Percentiles rank a stretch among this genome's conserved stretches.
These are phyloP conservation scores for Ips typographus DNA, from an alignment of 1,140 invertebrate genomes.

Conservation along the genomic window DNA sequence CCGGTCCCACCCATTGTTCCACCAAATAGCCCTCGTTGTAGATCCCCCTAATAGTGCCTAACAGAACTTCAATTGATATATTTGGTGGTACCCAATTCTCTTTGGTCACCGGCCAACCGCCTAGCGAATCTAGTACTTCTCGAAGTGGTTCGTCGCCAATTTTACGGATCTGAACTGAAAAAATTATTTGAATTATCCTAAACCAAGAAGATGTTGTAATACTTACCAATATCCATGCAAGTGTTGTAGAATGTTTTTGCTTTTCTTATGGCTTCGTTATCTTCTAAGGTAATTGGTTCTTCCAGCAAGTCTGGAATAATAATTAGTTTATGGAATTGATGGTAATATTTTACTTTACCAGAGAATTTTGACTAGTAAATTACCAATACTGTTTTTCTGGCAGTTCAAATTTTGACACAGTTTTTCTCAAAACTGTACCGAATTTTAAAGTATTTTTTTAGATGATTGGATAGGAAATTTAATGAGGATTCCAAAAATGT, in stretches of 20 bases:
- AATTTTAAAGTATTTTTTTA: too few species aligned
- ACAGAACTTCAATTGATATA: conserved; percentile 63
- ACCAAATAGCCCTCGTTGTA: conserved; percentile 76
- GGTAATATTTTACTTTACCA: too few species aligned
- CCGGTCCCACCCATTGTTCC: conserved; percentile 81
- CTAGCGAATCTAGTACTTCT: conserved; percentile 61
- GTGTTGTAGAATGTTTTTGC: conserved; percentile 84
- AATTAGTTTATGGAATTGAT: not conserved
- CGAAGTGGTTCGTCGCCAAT: conserved; percentile 67
- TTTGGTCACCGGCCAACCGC: conserved; percentile 77
- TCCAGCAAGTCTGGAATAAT: conserved; percentile 63
- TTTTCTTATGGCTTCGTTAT: conserved; percentile 75
- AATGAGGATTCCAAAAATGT: too few species aligned
- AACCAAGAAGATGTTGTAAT: conserved; percentile 1
- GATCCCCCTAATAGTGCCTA: conserved; percentile 67
- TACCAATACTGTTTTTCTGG: too few species aligned
- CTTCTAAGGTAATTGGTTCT: conserved; percentile 62
- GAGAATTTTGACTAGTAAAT: too few species aligned
- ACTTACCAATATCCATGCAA: conserved; percentile 87
- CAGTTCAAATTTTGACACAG: too few species aligned
- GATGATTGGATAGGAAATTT: too few species aligned
- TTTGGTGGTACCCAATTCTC: conserved; percentile 63
- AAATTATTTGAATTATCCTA: conserved; percentile 15
- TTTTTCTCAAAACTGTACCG: too few species aligned
- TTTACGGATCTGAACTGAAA: conserved; percentile 69